Evolutionary conservation across 2,797 vertebrate genomes (phyloP).

Genomic region (Xyrichtys novacula): DNA sequence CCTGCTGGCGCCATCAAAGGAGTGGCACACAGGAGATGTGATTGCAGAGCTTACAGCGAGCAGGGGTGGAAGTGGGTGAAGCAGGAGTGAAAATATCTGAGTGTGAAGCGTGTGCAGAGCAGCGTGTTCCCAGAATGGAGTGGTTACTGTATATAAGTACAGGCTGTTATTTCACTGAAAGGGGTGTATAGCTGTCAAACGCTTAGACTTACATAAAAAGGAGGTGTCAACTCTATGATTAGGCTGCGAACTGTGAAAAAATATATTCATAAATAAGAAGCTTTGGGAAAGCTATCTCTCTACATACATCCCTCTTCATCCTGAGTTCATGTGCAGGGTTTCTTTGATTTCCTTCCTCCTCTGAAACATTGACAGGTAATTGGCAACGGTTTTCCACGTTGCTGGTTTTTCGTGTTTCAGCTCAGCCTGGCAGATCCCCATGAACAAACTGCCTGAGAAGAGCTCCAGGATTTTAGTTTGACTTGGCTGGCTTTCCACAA

Average conservation of each 20-base stretch:
- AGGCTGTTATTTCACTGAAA: slow-evolving; percentile 45
- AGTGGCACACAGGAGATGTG: slow-evolving; percentile 65
- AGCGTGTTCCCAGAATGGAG: slow-evolving; percentile 33
- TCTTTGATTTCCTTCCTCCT: slow-evolving; percentile 33
- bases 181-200: slow-evolving; percentile 14
- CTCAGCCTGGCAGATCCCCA: slow-evolving; percentile 24
- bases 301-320: slow-evolving; percentile 19
- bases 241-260: neutral
- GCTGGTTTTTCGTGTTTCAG: slow-evolving; percentile 21
- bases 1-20: slow-evolving; percentile 70
- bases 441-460: slow-evolving; percentile 51
- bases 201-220: slow-evolving; percentile 15
- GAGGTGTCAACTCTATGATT: slow-evolving; percentile 12
- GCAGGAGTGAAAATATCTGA: slow-evolving; percentile 48
- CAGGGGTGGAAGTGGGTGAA: slow-evolving; percentile 59
- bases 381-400: slow-evolving; percentile 26
- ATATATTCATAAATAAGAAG: slow-evolving; percentile 2
- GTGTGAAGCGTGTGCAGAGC: slow-evolving; percentile 46
- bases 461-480: slow-evolving; percentile 70
- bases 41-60: slow-evolving; percentile 60
- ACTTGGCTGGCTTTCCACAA: slow-evolving; percentile 66
- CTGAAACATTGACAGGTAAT: slow-evolving; percentile 50
- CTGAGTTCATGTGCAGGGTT: slow-evolving; percentile 31
- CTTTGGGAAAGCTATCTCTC: slow-evolving; percentile 8
- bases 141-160: slow-evolving; percentile 43